These are phyloP conservation scores for Coregonus clupeaformis DNA, from an alignment of 2,113 vertebrate genomes.

Conservation along the genomic window DNA sequence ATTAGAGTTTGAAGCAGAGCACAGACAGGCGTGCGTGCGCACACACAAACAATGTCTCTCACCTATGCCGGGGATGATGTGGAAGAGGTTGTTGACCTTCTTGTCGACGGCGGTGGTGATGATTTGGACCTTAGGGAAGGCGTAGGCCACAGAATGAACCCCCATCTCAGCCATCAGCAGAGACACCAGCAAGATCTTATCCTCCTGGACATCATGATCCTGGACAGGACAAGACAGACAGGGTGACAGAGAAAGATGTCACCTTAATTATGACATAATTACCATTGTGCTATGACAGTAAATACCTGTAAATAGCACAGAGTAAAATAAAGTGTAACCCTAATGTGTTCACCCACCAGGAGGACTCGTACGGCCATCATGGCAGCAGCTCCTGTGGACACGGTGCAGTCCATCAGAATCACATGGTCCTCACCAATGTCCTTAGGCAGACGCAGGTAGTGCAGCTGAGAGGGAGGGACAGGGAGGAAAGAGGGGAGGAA, in stretches of 20 bases:
- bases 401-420: conserved; percentile 97
- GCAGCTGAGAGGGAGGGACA: conserved; percentile 74
- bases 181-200: conserved; percentile 94
- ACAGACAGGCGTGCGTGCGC: fast-evolving
- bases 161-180: conserved; percentile 98
- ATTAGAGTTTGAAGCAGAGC: not conserved
- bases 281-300: too few relatives aligned
- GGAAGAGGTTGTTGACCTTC: conserved; percentile 93
- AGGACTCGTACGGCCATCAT: conserved; percentile 97
- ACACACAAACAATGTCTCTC: not conserved
- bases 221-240: conserved; percentile 47
- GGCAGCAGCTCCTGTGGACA: conserved; percentile 92
- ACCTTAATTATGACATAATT: too few relatives aligned
- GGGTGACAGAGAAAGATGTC: not conserved
- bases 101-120: conserved; percentile 98
- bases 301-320: too few relatives aligned
- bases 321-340: not conserved
- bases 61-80: conserved; percentile 85
- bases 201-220: conserved; percentile 97
- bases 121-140: conserved; percentile 93
- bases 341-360: conserved; percentile 74
- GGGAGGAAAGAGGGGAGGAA: not conserved
- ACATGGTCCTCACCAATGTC: conserved; percentile 96
- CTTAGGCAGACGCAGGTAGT: conserved; percentile 92
- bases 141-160: conserved; percentile 94